A percentile compares a stretch with the other conserved stretches of the same genome.
phyloP scores from a whole-genome alignment of 30 jellyfish, hydroid and myxozoan genomes.

The Aurelia aurita complex sp. Pacific region DNA sequence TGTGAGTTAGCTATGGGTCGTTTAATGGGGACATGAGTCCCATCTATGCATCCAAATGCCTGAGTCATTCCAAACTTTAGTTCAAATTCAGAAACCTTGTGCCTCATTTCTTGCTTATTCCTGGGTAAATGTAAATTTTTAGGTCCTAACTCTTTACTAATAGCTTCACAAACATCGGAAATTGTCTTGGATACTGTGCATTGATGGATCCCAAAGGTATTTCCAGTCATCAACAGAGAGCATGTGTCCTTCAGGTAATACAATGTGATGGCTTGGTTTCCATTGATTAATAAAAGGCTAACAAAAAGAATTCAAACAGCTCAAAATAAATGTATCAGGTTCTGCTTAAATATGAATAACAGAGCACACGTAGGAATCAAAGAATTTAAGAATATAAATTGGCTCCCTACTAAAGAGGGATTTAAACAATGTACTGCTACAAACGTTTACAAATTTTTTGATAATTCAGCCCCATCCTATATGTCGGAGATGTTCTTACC shows the following conservation, averaged over 20 bases:
- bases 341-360: too few relatives aligned
- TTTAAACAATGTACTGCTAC: too few relatives aligned
- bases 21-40: constrained; percentile 46
- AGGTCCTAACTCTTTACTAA: constrained; percentile 46
- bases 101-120: not conserved
- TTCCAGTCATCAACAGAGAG: constrained; percentile 33
- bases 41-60: constrained; percentile 70
- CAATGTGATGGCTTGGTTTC: constrained; percentile 14
- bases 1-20: constrained; percentile 27
- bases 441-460: too few relatives aligned
- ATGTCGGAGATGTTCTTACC: too few relatives aligned
- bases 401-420: too few relatives aligned
- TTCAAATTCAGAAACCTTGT: constrained; percentile 41
- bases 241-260: constrained; percentile 52
- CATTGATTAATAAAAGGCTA: too few relatives aligned
- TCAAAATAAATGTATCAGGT: too few relatives aligned
- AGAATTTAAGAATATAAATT: too few relatives aligned
- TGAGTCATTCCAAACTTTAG: constrained; percentile 51
- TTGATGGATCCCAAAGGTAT: constrained; percentile 42
- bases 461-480: too few relatives aligned
- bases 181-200: constrained; percentile 28
- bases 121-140: constrained; percentile 39
- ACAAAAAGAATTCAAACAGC: too few relatives aligned
- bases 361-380: too few relatives aligned
- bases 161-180: constrained; percentile 45